phyloP scores from a whole-genome alignment of 2,888 invertebrate species.

The Ariolimax columbianus region DNA sequence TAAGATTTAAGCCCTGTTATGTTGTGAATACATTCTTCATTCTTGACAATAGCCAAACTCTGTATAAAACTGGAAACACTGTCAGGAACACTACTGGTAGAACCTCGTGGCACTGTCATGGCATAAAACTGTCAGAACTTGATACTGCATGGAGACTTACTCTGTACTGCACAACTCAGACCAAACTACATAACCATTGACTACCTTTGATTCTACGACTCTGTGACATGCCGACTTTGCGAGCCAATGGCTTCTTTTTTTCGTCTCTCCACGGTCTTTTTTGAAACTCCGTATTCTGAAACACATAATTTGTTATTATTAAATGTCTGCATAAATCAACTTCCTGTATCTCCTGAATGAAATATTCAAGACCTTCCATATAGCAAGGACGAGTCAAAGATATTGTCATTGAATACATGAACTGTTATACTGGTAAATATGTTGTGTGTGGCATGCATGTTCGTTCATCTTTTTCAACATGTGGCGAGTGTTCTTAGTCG shows the following conservation, averaged over 20 bases:
- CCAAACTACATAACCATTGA: neutral
- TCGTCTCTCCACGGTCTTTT: constrained; percentile 37
- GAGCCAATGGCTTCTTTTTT: neutral
- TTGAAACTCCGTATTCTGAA: constrained; percentile 8
- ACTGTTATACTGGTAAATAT: neutral
- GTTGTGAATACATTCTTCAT: too few species aligned
- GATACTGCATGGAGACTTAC: neutral
- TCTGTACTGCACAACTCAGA: neutral
- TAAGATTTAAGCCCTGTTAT: too few species aligned
- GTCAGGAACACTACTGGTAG: neutral
- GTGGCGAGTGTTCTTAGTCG: too few species aligned
- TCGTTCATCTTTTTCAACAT: too few species aligned
- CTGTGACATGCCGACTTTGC: constrained; percentile 14
- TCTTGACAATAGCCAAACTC: neutral
- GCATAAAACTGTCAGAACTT: neutral
- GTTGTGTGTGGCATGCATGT: too few species aligned
- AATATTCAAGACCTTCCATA: too few species aligned
- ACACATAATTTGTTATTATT: neutral
- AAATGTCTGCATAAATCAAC: too few species aligned
- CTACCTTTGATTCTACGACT: constrained; percentile 46
- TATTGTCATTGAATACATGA: too few species aligned
- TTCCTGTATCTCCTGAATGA: neutral
- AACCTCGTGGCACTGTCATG: neutral
- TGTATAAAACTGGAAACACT: neutral
- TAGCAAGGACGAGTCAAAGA: too few species aligned